Percentiles rank a stretch among this genome's conserved stretches.
Evolutionary conservation across 1,140 invertebrate genomes (phyloP).

Genomic region (Theocolax elegans): DNA sequence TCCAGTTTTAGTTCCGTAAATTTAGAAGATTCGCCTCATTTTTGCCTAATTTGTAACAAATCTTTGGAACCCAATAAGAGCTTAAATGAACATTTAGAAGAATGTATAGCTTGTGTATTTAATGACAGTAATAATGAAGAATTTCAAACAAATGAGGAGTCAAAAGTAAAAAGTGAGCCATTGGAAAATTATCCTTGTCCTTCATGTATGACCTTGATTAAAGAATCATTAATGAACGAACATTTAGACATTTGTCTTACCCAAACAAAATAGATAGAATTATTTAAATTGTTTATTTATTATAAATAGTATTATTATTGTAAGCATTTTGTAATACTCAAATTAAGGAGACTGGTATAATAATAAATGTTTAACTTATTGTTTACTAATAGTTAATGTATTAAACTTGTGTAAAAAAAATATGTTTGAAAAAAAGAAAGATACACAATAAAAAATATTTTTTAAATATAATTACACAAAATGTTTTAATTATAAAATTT

Average conservation of each 20-base stretch:
- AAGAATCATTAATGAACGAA: slow-evolving; percentile 56
- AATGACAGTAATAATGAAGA: slow-evolving; percentile 45
- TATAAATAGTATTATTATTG: too few species aligned
- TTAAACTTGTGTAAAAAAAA: too few species aligned
- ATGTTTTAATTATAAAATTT: too few species aligned
- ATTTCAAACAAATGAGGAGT: slow-evolving; percentile 38
- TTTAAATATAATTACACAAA: too few species aligned
- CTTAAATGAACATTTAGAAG: slow-evolving; percentile 74
- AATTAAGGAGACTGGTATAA: too few species aligned
- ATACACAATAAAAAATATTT: too few species aligned
- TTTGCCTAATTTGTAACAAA: slow-evolving; percentile 74
- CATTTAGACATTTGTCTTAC: slow-evolving; percentile 61
- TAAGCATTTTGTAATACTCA: too few species aligned
- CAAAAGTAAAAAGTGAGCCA: neutral
- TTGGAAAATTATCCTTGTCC: slow-evolving; percentile 58
- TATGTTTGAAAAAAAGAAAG: too few species aligned
- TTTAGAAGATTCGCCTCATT: slow-evolving; percentile 32
- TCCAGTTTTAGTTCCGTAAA: slow-evolving; percentile 45
- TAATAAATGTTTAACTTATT: too few species aligned
- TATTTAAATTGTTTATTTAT: too few species aligned
- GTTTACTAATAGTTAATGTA: too few species aligned
- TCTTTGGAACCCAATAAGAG: slow-evolving; percentile 61
- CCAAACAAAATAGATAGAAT: slow-evolving; percentile 13
- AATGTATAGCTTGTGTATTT: slow-evolving; percentile 68
- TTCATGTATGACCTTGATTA: slow-evolving; percentile 56